phyloP scores from a whole-genome alignment of 2,888 invertebrate species.

The Hylaea fasciaria region DNA sequence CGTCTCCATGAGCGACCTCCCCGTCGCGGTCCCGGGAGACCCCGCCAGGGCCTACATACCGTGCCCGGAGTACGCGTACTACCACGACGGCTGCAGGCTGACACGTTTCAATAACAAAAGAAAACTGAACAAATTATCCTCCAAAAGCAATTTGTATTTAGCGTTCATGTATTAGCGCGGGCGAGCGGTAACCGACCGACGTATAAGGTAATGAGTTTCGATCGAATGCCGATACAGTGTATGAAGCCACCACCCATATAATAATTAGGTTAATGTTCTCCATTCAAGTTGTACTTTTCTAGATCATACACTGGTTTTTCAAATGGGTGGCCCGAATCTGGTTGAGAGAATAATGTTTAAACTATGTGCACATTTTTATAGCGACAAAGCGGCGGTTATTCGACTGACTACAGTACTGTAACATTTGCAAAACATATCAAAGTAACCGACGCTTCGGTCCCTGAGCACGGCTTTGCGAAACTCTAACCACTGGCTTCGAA shows the following conservation, averaged over 20 bases:
- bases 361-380: constrained; percentile 77
- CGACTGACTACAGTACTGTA: constrained; percentile 29
- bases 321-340: constrained; percentile 83
- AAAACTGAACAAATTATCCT: constrained; percentile 62
- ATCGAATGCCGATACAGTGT: constrained; percentile 80
- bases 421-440: constrained; percentile 41
- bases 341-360: constrained; percentile 64
- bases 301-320: constrained; percentile 66
- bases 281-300: constrained; percentile 50
- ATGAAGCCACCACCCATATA: constrained; percentile 69
- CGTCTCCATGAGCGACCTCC: constrained; percentile 74
- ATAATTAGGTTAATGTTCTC: constrained; percentile 37
- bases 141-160: constrained; percentile 77
- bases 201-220: constrained; percentile 79
- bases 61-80: constrained; percentile 74
- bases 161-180: constrained; percentile 81
- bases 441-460: constrained; percentile 50
- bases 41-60: constrained; percentile 71
- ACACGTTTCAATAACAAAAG: constrained; percentile 63
- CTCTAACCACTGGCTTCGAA: constrained; percentile 71
- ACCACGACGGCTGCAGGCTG: constrained; percentile 65
- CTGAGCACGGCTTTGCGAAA: constrained; percentile 81
- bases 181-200: constrained; percentile 48
- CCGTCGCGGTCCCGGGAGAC: constrained; percentile 72
- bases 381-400: constrained; percentile 32